Base-by-base conservation (phyloP, 2,113 vertebrate genomes). In the Elachura formosa region DNA sequence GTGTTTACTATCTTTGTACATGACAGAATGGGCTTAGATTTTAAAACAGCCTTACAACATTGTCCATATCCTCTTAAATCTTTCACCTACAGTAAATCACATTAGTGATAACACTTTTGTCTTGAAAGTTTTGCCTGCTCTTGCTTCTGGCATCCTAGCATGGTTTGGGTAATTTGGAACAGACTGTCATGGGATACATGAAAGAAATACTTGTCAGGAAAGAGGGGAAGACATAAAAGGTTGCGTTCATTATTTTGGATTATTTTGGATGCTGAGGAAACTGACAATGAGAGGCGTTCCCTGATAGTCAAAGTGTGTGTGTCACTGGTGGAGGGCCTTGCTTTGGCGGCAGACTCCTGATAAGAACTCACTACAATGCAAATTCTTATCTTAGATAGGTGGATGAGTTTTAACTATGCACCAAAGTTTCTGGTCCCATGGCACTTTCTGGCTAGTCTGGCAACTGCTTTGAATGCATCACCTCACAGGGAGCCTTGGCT, bases 391-490 rank as follows among this genome's bases (percentile, higher is more conserved):
- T 92, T 21, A 29, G 23, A 45, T 62, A 22, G 62, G n/a, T 93
- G 64, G 51, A 51, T 15, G 26, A 36, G 43, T 82, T 91, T 91
- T 67, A 84, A 72, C 68, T 52, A n/a, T 48, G 41, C n/a, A 55
- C 87, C 40, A 29, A 68, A 73, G 72, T n/a, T 54, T 80, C 59
- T 43, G 10, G 67, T 88, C 75, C 48, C 48, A 9, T 33, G 79
- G 68, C 79, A 52, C 73, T 86, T 81, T 69, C 74, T 80, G 75
- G 76, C 64, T 95, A 24, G 94, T 94, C 87, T 90, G 67, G 71
- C 77, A 87, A 54, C 59, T 67, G 61, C 79, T 94, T 93, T 96
- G 93, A 88, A 90, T 79, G 88, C n/a, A 36, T 89, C 77, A 55
- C 77, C 58, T 94, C 41, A 8, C 29, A 46, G 83, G 82, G 71